Evolutionary conservation across 2,888 invertebrate species (phyloP).

Genomic region (Heliconius hortense): DNA sequence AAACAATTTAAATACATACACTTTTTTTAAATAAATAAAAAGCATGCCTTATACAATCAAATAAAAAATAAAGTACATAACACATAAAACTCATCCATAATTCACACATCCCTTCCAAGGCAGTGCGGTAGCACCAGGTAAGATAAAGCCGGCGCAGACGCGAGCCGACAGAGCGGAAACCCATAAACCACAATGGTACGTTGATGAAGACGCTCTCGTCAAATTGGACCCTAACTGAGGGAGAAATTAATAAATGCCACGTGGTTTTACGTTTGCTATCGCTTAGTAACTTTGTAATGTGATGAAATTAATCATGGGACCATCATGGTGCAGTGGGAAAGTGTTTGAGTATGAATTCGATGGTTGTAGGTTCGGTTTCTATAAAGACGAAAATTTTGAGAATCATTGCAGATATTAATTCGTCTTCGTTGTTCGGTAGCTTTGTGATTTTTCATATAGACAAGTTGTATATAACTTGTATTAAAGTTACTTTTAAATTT

Average conservation of each 20-base stretch:
- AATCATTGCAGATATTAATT: too few relatives aligned
- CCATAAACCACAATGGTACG: conserved; percentile 63
- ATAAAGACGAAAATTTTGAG: neutral
- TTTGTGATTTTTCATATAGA: too few relatives aligned
- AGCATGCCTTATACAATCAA: neutral
- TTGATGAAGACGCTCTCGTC: conserved; percentile 63
- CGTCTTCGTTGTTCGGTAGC: too few relatives aligned
- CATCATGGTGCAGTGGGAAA: neutral
- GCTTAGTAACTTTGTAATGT: conserved; percentile 12
- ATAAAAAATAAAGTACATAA: neutral
- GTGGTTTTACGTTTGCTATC: conserved; percentile 29
- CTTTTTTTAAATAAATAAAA: too few relatives aligned
- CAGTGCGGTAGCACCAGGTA: conserved; percentile 50
- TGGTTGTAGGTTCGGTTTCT: neutral
- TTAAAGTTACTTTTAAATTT: too few relatives aligned
- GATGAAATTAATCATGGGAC: conserved; percentile 1
- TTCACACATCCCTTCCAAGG: conserved; percentile 47
- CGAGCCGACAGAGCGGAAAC: conserved; percentile 59
- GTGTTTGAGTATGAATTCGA: neutral
- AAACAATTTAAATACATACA: too few relatives aligned
- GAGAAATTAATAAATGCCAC: conserved; percentile 44
- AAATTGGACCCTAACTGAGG: conserved; percentile 55
- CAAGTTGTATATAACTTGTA: too few relatives aligned
- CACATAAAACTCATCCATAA: conserved; percentile 19
- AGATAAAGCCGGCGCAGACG: conserved; percentile 57